These are phyloP conservation scores for Tortricodes alternella DNA, from an alignment of 2,888 invertebrate genomes.

Conservation along the genomic window DNA sequence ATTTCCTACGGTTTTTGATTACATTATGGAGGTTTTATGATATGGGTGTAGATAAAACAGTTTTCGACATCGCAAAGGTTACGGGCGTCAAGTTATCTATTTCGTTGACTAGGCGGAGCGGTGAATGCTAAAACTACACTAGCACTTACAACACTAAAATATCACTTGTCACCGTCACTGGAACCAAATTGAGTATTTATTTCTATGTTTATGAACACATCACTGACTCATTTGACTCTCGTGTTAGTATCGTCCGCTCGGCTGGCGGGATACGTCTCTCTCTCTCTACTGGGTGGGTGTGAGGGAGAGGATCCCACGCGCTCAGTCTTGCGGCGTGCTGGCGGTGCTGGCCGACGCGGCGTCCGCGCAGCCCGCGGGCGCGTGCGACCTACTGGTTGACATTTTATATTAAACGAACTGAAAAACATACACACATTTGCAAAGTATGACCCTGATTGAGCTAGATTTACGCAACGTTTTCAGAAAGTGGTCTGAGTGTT, in stretches of 20 bases:
- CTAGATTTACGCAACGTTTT: no score
- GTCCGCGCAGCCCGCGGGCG: constrained; percentile 49
- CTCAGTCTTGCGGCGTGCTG: constrained; percentile 45
- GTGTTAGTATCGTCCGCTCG: neutral
- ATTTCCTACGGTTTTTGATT: no score
- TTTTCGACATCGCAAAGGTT: constrained; percentile 18
- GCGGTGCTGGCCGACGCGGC: constrained; percentile 43
- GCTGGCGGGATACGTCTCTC: no score
- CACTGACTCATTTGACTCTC: constrained; percentile 48
- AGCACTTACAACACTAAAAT: constrained; percentile 52
- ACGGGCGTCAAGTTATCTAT: constrained; percentile 39
- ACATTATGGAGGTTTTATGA: no score
- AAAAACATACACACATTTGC: neutral
- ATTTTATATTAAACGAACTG: neutral
- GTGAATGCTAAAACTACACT: constrained; percentile 38
- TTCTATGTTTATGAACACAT: constrained; percentile 66
- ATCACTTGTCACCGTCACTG: constrained; percentile 76
- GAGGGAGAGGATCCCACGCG: constrained; percentile 12
- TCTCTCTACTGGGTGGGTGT: no score
- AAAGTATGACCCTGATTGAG: no score
- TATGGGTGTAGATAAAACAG: constrained; percentile 1
- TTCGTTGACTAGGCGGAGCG: constrained; percentile 78
- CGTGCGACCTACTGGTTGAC: constrained; percentile 51
- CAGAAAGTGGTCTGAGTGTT: no score
- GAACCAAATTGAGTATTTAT: constrained; percentile 47